Evolutionary conservation across 64 coral and sea anemone genomes (phyloP).

Genomic region (Montipora foliosa): DNA sequence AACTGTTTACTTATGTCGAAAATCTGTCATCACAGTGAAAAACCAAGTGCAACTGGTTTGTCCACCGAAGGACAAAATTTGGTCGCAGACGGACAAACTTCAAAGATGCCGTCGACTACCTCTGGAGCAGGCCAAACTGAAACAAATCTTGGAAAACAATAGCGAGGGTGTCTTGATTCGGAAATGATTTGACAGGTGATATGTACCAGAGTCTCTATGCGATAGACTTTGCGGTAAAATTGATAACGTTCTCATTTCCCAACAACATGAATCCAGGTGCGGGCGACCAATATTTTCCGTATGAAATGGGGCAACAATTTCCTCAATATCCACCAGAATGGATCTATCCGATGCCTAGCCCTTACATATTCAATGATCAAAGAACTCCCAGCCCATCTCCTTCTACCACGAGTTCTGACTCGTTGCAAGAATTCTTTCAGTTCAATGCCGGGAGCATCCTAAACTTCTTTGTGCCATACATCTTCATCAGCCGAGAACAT

Average conservation of each 20-base stretch:
- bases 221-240: constrained; percentile 6
- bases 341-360: too few relatives aligned
- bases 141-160: constrained; percentile 27
- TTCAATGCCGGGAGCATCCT: too few relatives aligned
- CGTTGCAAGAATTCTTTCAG: too few relatives aligned
- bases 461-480: too few relatives aligned
- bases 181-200: constrained; percentile 39
- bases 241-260: constrained; percentile 21
- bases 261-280: constrained; percentile 20
- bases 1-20: constrained; percentile 3
- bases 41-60: constrained; percentile 31
- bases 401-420: too few relatives aligned
- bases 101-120: constrained; percentile 30
- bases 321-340: too few relatives aligned
- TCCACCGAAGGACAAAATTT: constrained; percentile 30
- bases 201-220: constrained; percentile 27
- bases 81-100: constrained; percentile 24
- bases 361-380: too few relatives aligned
- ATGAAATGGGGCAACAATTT: too few relatives aligned
- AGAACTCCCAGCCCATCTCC: too few relatives aligned
- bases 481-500: too few relatives aligned
- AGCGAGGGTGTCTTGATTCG: constrained; percentile 13
- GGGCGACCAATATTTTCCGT: neutral
- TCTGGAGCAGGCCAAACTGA: constrained; percentile 27
- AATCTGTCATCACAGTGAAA: constrained; percentile 1